Evolutionary conservation across 2,113 vertebrate species (phyloP).

Genomic region (Bubo scandiacus): DNA sequence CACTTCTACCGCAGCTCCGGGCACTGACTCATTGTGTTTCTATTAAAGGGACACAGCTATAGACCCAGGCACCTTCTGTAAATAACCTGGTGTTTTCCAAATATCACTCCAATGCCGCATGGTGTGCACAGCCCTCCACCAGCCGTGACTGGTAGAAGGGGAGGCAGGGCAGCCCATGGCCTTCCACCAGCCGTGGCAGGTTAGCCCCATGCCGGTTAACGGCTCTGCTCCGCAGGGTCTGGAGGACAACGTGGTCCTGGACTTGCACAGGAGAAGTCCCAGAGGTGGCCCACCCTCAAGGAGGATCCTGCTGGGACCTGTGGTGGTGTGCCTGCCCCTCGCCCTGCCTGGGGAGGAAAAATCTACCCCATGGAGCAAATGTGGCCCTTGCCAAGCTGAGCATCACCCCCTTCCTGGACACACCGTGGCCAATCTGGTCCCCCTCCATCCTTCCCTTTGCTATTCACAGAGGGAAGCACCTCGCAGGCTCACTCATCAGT

Average conservation of each 20-base stretch:
- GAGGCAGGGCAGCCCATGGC: background rate
- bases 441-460: background rate
- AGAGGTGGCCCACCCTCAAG: background rate
- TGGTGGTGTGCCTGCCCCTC: background rate
- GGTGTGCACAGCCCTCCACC: background rate
- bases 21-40: background rate
- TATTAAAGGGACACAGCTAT: background rate
- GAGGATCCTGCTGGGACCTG: background rate
- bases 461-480: background rate
- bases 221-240: background rate
- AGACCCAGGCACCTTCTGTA: background rate
- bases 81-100: background rate
- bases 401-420: background rate
- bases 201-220: background rate
- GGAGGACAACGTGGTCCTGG: background rate
- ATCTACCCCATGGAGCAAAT: background rate
- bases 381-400: background rate
- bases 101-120: accelerated
- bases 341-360: background rate
- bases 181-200: accelerated
- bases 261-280: background rate
- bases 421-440: too few relatives aligned
- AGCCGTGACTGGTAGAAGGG: background rate
- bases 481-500: background rate
- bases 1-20: accelerated